Conservation (phyloP, 2,113 vertebrate genomes). For the Saguinus midas region DNA sequence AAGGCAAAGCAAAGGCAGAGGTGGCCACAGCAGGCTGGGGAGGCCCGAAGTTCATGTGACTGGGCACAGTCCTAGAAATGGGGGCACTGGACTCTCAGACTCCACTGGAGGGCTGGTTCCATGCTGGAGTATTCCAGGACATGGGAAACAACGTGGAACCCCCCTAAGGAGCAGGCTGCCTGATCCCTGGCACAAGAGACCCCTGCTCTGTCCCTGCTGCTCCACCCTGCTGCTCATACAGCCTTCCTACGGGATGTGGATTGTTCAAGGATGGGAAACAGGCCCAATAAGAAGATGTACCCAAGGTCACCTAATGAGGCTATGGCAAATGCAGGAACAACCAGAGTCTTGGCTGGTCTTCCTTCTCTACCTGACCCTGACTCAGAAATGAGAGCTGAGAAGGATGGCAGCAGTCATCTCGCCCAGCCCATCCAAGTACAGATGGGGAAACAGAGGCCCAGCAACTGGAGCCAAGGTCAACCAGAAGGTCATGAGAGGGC, state of each 20-base stretch:
- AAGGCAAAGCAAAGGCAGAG: background rate
- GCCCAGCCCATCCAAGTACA: background rate
- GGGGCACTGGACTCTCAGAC: background rate
- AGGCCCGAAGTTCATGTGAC: background rate
- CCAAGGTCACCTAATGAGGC: background rate
- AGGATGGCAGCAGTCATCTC: background rate
- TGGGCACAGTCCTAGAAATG: background rate
- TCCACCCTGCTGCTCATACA: background rate
- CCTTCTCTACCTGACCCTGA: background rate
- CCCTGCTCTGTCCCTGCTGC: background rate
- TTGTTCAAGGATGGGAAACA: background rate
- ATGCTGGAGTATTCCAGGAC: background rate
- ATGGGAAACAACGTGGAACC: background rate
- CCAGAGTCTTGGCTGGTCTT: background rate
- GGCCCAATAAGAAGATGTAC: background rate
- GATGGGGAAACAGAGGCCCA: background rate
- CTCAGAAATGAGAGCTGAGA: background rate
- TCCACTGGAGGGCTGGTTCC: background rate
- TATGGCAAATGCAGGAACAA: background rate
- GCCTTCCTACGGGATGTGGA: background rate
- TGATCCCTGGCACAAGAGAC: background rate
- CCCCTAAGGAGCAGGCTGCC: background rate
- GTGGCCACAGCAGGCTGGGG: background rate
- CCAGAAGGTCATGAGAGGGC: background rate
- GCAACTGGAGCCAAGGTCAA: background rate